Conservation (phyloP, 2,113 vertebrate genomes). For the Rana temporaria region DNA sequence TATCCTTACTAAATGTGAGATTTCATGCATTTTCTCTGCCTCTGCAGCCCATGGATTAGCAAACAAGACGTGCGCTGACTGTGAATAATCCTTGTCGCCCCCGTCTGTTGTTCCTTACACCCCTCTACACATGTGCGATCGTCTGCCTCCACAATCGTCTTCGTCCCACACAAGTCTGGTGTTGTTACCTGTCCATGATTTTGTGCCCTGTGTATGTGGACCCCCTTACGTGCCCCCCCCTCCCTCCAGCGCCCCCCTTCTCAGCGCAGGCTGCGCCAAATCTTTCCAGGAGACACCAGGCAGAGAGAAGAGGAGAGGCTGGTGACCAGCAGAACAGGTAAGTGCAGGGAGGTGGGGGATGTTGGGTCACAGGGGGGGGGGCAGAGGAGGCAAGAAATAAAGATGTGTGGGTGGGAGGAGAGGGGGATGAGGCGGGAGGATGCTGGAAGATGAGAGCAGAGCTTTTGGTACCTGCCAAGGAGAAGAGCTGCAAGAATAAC, state of each 20-base stretch:
- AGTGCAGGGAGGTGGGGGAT: not conserved
- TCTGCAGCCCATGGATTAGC: too few species aligned
- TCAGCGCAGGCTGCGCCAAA: conserved; percentile 35
- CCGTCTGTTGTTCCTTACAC: too few species aligned
- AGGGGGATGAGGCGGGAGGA: not conserved
- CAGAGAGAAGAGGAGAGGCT: conserved; percentile 16
- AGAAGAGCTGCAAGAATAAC: conserved; percentile 3
- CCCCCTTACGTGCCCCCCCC: conserved; percentile 5
- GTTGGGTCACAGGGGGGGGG: not conserved
- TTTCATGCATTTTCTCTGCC: too few species aligned
- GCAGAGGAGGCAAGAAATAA: not conserved
- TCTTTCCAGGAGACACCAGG: conserved; percentile 9
- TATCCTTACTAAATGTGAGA: too few species aligned
- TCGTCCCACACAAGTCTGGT: not conserved
- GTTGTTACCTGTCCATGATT: conserved; percentile 39
- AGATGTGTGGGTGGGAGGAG: not conserved
- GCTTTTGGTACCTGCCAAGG: not conserved
- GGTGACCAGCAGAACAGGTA: conserved; percentile 24
- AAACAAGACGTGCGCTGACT: too few species aligned
- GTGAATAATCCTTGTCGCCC: too few species aligned
- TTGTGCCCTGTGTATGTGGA: conserved; percentile 31
- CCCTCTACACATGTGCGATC: too few species aligned
- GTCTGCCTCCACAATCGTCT: too few species aligned
- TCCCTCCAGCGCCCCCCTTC: conserved; percentile 13
- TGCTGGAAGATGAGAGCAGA: not conserved